These are phyloP conservation scores for Scomber colias DNA, from an alignment of 2,113 vertebrate species.

Conservation along the genomic window DNA sequence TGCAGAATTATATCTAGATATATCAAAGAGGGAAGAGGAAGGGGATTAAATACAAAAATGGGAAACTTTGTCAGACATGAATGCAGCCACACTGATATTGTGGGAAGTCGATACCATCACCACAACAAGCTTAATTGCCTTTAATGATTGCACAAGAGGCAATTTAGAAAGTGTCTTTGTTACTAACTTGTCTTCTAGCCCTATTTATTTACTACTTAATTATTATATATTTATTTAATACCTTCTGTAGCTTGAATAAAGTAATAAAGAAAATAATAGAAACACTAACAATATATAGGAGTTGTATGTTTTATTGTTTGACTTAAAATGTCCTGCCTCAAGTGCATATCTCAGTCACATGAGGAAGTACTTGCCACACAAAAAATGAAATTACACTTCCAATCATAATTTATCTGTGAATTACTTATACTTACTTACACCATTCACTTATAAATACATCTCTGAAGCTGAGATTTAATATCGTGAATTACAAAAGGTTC, in stretches of 20 bases:
- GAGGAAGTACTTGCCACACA: no score
- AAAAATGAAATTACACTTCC: no score
- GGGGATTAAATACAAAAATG: not conserved
- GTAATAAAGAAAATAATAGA: not conserved
- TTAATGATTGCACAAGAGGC: not conserved
- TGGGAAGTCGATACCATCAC: not conserved
- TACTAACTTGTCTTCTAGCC: not conserved
- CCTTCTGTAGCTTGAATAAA: not conserved
- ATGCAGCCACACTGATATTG: slow-evolving; percentile 4
- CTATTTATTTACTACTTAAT: not conserved
- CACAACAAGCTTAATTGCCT: no score
- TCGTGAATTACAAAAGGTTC: not conserved
- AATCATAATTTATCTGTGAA: no score
- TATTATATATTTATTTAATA: not conserved
- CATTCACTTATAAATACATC: not conserved
- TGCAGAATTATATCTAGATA: not conserved
- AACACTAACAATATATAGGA: not conserved
- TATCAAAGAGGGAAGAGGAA: not conserved
- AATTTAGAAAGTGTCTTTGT: not conserved
- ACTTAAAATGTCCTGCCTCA: not conserved
- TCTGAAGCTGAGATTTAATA: not conserved
- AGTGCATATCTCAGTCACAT: not conserved
- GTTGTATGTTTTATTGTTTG: not conserved
- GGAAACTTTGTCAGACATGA: not conserved
- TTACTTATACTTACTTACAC: no score